Percentiles rank a stretch among this genome's conserved stretches.
These are phyloP conservation scores for Leucophenga montana DNA, from an alignment of 2,888 invertebrate genomes.

Conservation along the genomic window DNA sequence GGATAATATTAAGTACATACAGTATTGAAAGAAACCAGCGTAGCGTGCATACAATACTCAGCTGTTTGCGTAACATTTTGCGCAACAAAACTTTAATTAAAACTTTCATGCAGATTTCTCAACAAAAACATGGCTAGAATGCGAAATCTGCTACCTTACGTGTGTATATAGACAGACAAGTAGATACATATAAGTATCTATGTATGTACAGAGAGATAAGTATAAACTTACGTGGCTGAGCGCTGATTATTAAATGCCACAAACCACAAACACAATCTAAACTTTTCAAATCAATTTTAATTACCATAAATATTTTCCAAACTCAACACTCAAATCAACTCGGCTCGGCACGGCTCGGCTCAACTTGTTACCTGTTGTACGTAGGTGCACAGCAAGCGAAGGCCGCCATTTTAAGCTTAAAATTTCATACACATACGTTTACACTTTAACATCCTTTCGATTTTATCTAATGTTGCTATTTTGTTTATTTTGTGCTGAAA, in stretches of 20 bases:
- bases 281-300: constrained; percentile 70
- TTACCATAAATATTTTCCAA: constrained; percentile 62
- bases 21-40: too few relatives aligned
- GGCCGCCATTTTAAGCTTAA: constrained; percentile 21
- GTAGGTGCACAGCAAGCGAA: background rate
- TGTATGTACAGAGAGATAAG: background rate
- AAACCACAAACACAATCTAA: constrained; percentile 61
- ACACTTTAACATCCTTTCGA: background rate
- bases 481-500: constrained; percentile 42
- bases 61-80: too few relatives aligned
- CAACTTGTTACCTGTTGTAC: too few relatives aligned
- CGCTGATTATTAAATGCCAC: constrained; percentile 18
- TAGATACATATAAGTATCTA: too few relatives aligned
- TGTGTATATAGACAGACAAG: background rate
- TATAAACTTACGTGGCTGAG: background rate
- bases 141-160: too few relatives aligned
- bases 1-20: background rate
- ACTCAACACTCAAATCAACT: background rate
- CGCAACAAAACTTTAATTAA: constrained; percentile 61
- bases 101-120: background rate
- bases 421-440: constrained; percentile 20
- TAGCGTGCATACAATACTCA: too few relatives aligned
- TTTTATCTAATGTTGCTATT: constrained; percentile 28
- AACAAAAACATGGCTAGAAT: too few relatives aligned
- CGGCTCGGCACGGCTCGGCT: too few relatives aligned